phyloP scores from a whole-genome alignment of 2,797 vertebrate species.

The Myoxocephalus aenaeus region DNA sequence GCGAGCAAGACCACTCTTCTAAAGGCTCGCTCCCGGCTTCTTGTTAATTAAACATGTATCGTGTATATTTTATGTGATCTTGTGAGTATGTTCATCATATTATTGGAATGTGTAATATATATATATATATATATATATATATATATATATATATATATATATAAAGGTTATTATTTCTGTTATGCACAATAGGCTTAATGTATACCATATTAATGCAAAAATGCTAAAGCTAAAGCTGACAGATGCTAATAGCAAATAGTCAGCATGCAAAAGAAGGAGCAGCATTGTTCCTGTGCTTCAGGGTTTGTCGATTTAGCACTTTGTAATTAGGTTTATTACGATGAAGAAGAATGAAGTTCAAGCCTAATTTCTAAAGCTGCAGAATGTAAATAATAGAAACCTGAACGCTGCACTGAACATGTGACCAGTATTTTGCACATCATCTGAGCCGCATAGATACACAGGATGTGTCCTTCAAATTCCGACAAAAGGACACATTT shows the following conservation, averaged over 20 bases:
- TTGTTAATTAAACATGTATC: background rate
- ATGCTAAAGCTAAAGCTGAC: background rate
- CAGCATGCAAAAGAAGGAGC: no score
- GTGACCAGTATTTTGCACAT: background rate
- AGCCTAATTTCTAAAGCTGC: background rate
- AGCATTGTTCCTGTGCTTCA: background rate
- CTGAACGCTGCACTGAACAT: background rate
- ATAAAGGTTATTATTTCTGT: background rate
- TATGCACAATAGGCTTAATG: background rate
- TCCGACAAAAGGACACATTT: constrained; percentile 11
- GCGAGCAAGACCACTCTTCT: background rate
- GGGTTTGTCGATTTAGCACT: background rate
- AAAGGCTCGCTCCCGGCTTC: background rate
- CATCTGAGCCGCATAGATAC: background rate
- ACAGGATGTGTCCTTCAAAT: constrained; percentile 3
- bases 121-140: no score
- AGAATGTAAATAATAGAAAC: constrained; percentile 3
- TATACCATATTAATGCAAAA: background rate
- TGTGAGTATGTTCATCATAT: background rate
- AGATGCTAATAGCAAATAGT: background rate
- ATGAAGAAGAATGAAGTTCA: background rate
- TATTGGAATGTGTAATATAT: background rate
- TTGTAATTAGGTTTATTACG: no score
- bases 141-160: no score
- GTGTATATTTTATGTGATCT: background rate